Percentiles rank a stretch among this genome's conserved stretches.
Conservation (phyloP, 2,113 vertebrate genomes). For the Xiphias gladius region DNA sequence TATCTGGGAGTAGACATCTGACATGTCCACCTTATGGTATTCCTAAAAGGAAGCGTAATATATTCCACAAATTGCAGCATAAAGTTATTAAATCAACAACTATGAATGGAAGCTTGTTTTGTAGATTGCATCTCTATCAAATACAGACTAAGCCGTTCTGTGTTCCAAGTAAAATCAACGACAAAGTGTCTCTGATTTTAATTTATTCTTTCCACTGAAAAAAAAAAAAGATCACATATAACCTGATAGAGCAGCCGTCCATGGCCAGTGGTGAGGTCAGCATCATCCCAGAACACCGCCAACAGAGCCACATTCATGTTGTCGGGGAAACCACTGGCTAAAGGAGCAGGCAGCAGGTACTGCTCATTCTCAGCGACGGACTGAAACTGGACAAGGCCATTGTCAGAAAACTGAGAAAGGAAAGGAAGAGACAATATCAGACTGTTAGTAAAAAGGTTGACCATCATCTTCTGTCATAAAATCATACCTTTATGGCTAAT, state of each 20-base stretch:
- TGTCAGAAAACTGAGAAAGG: conserved; percentile 86
- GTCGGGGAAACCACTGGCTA: conserved; percentile 74
- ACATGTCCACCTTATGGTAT: conserved; percentile 69
- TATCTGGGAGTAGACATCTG: conserved; percentile 83
- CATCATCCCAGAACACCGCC: conserved; percentile 89
- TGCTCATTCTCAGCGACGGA: conserved; percentile 80
- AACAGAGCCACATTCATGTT: conserved; percentile 80
- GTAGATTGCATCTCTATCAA: background rate
- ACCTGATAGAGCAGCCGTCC: conserved; percentile 86
- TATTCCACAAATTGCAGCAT: background rate
- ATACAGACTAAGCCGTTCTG: background rate
- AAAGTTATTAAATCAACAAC: background rate
- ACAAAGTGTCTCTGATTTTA: background rate
- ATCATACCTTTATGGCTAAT: background rate
- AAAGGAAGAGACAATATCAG: background rate
- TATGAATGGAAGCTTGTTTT: background rate
- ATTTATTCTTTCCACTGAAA: background rate
- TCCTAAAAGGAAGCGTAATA: conserved; percentile 62
- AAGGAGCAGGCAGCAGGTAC: conserved; percentile 82
- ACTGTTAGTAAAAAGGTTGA: background rate
- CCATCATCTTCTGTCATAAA: background rate
- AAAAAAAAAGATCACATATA: too few species aligned
- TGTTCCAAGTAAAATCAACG: too few species aligned
- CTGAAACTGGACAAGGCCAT: conserved; percentile 87
- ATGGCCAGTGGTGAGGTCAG: conserved; percentile 81